Evolutionary conservation across 2,888 invertebrate species (phyloP), one percentile per base, ranked within the genome.

Genomic region (Dichetophora obliterata): DNA sequence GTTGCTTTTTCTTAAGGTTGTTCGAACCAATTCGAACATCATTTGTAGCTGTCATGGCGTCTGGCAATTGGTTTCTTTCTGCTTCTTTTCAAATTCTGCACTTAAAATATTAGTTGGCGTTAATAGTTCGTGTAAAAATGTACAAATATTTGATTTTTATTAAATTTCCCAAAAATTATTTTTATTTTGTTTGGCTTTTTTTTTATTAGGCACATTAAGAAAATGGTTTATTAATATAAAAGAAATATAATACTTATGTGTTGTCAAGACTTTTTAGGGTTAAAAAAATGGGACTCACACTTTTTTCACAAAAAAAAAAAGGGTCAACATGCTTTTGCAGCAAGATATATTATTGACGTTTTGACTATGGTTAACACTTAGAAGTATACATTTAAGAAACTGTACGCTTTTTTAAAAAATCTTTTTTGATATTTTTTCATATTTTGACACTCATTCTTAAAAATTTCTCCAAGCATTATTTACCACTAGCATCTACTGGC

Each of bases 101-200:
- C 34, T 61, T 43, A 9, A 22, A 16, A 65, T 81, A 79, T 82
- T 84, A 84, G 79, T 80, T 80, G 70, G 81, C 81, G 84, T 84
- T 88, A 88, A 88, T 86, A 88, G 88, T 87, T 86, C 87, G 84
- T 88, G 87, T 88, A 88, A 87, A 88, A 88, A 86, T 86, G 84
- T 86, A 85, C 85, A 88, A 88, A 88, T 88, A 88, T 88, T 88
- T 87, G 84, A 84, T 83, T 82, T 82, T 84, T 87, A 86, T 86
- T 85, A 85, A 87, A 85, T 82, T 85, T 80, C 71, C 16, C 77
- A 78, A 79, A 73, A 22, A 19, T 50, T 22, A 11, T 11, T 22
- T 37, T 66, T 66, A 34, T 6, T 66, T 11, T n/a, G 27, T 14
- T 14, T 22, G 11, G 8, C 8, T 59, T 59, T 59, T 24, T 59